Evolutionary conservation across 2,113 vertebrate species (phyloP).

Genomic region (Cranoglanis bouderius): DNA sequence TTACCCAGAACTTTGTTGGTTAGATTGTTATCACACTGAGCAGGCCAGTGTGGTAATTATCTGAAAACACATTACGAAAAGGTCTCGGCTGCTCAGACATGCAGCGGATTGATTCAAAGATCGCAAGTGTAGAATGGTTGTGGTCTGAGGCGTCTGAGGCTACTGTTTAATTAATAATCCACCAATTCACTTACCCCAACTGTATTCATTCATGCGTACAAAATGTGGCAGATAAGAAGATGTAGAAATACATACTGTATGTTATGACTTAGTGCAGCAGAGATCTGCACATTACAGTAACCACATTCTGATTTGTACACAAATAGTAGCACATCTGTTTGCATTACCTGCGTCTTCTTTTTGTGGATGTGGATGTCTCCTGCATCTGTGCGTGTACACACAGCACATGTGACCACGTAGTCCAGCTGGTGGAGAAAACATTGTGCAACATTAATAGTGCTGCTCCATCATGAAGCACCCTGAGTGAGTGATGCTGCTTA

Average conservation of each 20-base stretch:
- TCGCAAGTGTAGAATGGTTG: not conserved
- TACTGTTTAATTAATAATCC: slow-evolving; percentile 1
- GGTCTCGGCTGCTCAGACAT: slow-evolving; percentile 9
- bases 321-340: slow-evolving; percentile 41
- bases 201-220: not conserved
- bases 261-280: not conserved
- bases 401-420: slow-evolving; percentile 96
- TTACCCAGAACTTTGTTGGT: not conserved
- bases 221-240: not conserved
- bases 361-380: slow-evolving; percentile 97
- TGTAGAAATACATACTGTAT: not conserved
- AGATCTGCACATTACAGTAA: not conserved
- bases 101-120: not conserved
- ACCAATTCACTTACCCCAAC: not conserved
- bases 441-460: not conserved
- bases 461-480: not conserved
- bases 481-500: not conserved
- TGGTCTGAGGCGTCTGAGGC: not conserved
- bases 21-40: not conserved
- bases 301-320: too few relatives aligned
- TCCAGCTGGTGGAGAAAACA: slow-evolving; percentile 79
- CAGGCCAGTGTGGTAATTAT: not conserved
- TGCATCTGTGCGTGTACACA: slow-evolving; percentile 91
- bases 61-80: not conserved
- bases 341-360: slow-evolving; percentile 92